Percentiles rank a stretch among this genome's conserved stretches.
Evolutionary conservation across 2,113 vertebrate genomes (phyloP).

Genomic region (Melospiza georgiana): DNA sequence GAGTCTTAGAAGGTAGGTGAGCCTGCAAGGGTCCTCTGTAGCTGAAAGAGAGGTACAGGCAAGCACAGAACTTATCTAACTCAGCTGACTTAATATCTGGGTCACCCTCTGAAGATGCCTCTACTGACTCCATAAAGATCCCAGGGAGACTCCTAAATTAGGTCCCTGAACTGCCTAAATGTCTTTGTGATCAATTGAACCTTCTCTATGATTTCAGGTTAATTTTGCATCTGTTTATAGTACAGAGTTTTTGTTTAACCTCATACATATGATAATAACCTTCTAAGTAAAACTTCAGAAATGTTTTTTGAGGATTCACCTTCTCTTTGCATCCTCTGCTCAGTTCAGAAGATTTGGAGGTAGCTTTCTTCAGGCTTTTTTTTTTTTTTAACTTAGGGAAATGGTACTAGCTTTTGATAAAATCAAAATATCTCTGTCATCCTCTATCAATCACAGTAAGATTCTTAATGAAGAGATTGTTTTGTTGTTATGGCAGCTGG

Average conservation of each 20-base stretch:
- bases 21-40: background rate
- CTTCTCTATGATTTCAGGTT: background rate
- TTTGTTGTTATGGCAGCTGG: background rate
- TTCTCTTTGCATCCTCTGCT: background rate
- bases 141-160: background rate
- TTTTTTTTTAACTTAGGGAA: background rate
- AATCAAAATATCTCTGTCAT: background rate
- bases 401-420: background rate
- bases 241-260: background rate
- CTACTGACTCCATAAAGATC: background rate
- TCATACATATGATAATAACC: background rate
- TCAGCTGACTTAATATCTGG: background rate
- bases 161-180: background rate
- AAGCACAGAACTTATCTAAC: background rate
- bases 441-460: background rate
- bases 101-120: background rate
- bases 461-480: background rate
- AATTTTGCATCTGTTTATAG: background rate
- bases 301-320: background rate
- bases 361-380: background rate
- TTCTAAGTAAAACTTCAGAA: background rate
- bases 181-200: background rate
- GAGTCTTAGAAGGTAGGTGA: background rate
- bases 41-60: background rate
- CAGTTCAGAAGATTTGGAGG: background rate